Evolutionary conservation across 1,140 invertebrate genomes (phyloP).

Genomic region (Drosophila athabasca): DNA sequence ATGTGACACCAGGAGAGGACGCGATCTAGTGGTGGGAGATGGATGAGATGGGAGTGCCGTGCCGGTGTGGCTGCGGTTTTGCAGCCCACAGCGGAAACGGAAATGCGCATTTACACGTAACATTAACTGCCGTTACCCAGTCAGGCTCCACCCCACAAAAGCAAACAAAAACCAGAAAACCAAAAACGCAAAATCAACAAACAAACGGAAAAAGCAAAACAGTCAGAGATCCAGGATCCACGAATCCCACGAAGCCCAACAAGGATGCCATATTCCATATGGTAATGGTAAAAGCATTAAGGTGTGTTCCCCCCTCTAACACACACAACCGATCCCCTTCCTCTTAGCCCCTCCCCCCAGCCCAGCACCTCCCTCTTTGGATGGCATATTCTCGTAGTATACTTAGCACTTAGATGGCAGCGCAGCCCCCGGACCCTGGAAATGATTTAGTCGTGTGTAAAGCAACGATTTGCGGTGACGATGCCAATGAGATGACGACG

Average conservation of each 20-base stretch:
- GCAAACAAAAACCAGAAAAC: constrained; percentile 70
- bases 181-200: constrained; percentile 77
- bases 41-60: not conserved
- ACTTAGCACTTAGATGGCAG: no score
- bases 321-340: constrained; percentile 24
- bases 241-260: not conserved
- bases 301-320: constrained; percentile 43
- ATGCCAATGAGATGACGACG: constrained; percentile 59
- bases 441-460: constrained; percentile 45
- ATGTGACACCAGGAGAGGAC: constrained; percentile 8
- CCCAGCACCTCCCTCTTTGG: not conserved
- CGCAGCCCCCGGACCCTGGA: no score
- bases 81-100: constrained; percentile 59
- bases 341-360: not conserved
- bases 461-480: constrained; percentile 66
- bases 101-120: constrained; percentile 82
- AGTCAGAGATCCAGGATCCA: constrained; percentile 3
- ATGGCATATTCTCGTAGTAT: no score
- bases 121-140: constrained; percentile 68
- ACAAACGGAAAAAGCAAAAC: constrained; percentile 53
- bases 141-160: constrained; percentile 38
- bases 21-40: not conserved
- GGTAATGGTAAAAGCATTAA: constrained; percentile 79
- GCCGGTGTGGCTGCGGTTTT: constrained; percentile 17
- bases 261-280: constrained; percentile 53